Evolutionary conservation across 2,113 vertebrate genomes (phyloP).

Genomic region (Hystrix cristata): DNA sequence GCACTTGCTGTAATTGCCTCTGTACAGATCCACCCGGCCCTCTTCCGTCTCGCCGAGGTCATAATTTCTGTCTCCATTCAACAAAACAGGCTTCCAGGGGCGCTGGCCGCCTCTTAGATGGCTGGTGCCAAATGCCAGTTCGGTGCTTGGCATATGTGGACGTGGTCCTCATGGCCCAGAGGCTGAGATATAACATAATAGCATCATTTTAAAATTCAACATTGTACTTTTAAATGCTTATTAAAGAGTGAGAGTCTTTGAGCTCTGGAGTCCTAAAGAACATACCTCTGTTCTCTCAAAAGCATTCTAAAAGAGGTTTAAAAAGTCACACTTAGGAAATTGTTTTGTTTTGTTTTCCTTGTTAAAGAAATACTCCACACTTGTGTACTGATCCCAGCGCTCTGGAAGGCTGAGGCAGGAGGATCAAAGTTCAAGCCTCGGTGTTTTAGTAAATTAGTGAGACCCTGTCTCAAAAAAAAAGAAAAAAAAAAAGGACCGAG

Average conservation of each 20-base stretch:
- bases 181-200: constrained; percentile 48
- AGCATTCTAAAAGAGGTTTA: constrained; percentile 10
- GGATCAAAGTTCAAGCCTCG: background rate
- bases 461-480: background rate
- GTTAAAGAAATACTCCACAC: background rate
- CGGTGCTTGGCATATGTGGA: constrained; percentile 42
- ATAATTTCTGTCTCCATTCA: constrained; percentile 81
- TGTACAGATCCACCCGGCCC: constrained; percentile 61
- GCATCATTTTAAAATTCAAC: constrained; percentile 65
- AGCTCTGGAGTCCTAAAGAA: background rate
- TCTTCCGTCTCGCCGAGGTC: constrained; percentile 75
- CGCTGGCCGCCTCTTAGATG: constrained; percentile 61
- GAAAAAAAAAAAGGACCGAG: background rate
- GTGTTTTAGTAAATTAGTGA: background rate
- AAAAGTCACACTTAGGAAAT: constrained; percentile 42
- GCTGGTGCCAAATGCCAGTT: constrained; percentile 65
- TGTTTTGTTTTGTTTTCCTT: background rate
- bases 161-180: constrained; percentile 61
- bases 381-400: background rate
- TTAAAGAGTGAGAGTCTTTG: constrained; percentile 26
- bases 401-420: background rate
- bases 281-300: constrained; percentile 74
- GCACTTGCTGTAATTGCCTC: constrained; percentile 76
- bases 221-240: constrained; percentile 46
- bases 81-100: constrained; percentile 71